These are phyloP conservation scores for Diloba caeruleocephala DNA, from an alignment of 2,888 invertebrate species.

Conservation along the genomic window DNA sequence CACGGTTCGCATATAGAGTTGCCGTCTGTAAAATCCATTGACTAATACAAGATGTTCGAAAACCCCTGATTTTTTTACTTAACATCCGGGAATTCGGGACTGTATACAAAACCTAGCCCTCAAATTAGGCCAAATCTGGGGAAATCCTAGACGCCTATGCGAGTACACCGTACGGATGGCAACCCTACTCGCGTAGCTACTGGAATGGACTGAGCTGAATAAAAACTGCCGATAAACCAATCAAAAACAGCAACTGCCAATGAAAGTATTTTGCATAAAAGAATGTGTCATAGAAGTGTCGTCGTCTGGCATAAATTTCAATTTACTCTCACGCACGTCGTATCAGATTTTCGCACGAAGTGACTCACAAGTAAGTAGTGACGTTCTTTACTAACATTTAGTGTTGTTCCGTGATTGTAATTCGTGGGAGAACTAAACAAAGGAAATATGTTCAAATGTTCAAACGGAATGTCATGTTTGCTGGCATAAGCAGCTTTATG, in stretches of 20 bases:
- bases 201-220: slow-evolving; percentile 1
- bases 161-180: no score
- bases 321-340: slow-evolving; percentile 64
- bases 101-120: no score
- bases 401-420: slow-evolving; percentile 76
- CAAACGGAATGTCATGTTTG: slow-evolving; percentile 40
- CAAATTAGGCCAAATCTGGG: no score
- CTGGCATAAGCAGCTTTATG: slow-evolving; percentile 6
- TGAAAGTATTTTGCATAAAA: slow-evolving; percentile 35
- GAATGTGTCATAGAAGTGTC: slow-evolving; percentile 42
- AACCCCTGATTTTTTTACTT: no score
- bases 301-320: slow-evolving; percentile 34
- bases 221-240: slow-evolving; percentile 43
- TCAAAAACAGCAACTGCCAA: slow-evolving; percentile 43
- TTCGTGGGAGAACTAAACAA: slow-evolving; percentile 83
- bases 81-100: no score
- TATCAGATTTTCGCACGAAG: slow-evolving; percentile 72
- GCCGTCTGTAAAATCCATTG: no score
- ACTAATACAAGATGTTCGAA: no score
- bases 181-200: no score
- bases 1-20: no score
- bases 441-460: slow-evolving; percentile 70
- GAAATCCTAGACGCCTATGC: no score
- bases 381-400: slow-evolving; percentile 65
- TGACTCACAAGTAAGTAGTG: no score